Evolutionary conservation across 2,797 vertebrate genomes (phyloP), one percentile per base, ranked within the genome.

Genomic region (Streptopelia turtur): DNA sequence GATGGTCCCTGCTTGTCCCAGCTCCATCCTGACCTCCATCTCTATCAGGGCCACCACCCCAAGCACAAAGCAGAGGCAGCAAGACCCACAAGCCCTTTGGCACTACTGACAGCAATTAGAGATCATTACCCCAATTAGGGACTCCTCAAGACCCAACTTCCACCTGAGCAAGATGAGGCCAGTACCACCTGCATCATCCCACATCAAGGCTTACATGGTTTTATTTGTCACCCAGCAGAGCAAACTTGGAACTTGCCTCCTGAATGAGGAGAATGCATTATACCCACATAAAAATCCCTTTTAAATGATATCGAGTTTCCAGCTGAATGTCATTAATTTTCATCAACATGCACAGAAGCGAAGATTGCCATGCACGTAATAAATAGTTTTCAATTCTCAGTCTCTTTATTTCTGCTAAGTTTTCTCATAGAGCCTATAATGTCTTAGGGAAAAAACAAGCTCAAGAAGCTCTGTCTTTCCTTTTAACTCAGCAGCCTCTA

Each of bases 81-180:
- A 43, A 43, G 16, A 43, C 41, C 16, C 41, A 43, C 41, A 43
- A 43, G 41, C 41, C 41, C 41, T 43, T 43, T 16, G 47, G 47
- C 23, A 22, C 47, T 22, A 52, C 5, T 14, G 25, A 22, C 7
- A 11, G 22, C 28, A 61, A n/a, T 52, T n/a, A 94, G 13, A 65
- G 31, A 12, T n/a, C 3, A 0, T 23, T 16, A 49, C 3, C 18
- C 27, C 2, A 10, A 0, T 16, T 2, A 28, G 7, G 4, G 6
- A 14, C 37, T 28, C 27, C 76, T 20, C 70, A 30, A 31, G 35
- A 20, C 52, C 41, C 33, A 39, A 17, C n/a, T 50, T 37, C 41
- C 59, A 64, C 27, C 64, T 17, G 16, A 0, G 20, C 35, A 21
- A 37, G 13, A 49, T 12, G 6, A 33, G 55, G 39, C 17, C 2